These are phyloP conservation scores for Epizoanthus stellaris DNA, from an alignment of 92 coral and sea anemone genomes.

Conservation along the genomic window DNA sequence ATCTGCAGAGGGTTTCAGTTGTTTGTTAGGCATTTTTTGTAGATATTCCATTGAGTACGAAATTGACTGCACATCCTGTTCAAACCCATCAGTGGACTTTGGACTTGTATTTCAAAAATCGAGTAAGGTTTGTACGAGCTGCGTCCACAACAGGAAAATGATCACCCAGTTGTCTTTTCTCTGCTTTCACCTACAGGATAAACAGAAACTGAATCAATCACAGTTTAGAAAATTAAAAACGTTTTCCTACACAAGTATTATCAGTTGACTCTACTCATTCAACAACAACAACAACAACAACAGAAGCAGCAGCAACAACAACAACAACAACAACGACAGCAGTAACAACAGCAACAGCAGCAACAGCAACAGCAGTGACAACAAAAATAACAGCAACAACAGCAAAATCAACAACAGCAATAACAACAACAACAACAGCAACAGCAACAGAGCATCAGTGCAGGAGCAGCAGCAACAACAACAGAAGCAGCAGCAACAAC, in stretches of 20 bases:
- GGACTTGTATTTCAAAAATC: conserved; percentile 91
- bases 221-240: background rate
- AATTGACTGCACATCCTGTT: background rate
- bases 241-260: background rate
- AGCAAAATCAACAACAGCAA: too few relatives aligned
- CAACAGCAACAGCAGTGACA: too few relatives aligned
- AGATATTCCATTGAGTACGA: background rate
- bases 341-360: too few relatives aligned
- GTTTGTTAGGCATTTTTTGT: too few relatives aligned
- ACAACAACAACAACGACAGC: too few relatives aligned
- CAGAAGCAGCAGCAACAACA: too few relatives aligned
- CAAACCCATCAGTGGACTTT: conserved; percentile 55
- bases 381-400: too few relatives aligned
- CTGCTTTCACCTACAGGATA: conserved; percentile 75
- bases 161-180: conserved; percentile 82
- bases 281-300: background rate
- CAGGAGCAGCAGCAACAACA: too few relatives aligned
- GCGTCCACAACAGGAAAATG: conserved; percentile 91
- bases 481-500: too few relatives aligned
- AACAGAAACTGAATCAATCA: background rate
- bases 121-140: conserved; percentile 85
- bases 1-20: too few relatives aligned
- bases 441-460: too few relatives aligned
- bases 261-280: background rate
- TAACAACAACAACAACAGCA: background rate